Evolutionary conservation across 2,888 invertebrate genomes (phyloP), one percentile per base, ranked within the genome.

Genomic region (Eristalinus sepulchralis): DNA sequence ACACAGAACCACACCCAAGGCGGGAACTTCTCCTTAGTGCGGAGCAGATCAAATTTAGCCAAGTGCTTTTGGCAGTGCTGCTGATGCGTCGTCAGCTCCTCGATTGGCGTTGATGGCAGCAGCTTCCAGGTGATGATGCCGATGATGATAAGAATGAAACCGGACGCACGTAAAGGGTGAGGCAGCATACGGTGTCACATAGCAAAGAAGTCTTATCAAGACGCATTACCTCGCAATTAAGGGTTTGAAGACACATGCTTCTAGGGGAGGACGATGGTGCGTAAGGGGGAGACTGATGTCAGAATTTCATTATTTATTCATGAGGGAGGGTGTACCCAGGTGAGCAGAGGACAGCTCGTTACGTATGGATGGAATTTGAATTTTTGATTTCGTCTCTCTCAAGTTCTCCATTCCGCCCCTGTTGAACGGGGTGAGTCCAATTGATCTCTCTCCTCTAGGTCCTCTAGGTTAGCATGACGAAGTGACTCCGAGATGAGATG

Each of bases 191-290:
- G 62, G 60, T 80, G 64, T 75, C 70, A 70, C 53, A 31, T 75
- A 75, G 70, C 70, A 75, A 84, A 70, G 75, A 24, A 36, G 47
- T 47, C 83, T 79, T 79, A 79, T 79, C 79, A 75, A 80, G 47
- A 47, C 83, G 64, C 83, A 76, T 84, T 76, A 81, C 76, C 76
- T 84, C 62, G 62, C 76, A 81, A 84, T 84, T 81, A 84, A 76
- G 62, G 67, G 3, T 17, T 47, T 1, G 55, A 71, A 66, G 24
- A 71, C 60, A 39, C 34, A 22, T 39, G 39, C 47, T 47, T 53
- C 13, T 22, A 5, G 0, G n/a, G 11, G n/a, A 55, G 3, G 27
- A 1, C 17, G 22, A 39, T 1, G 17, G 24, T 59, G 55, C 36
- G n/a, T 64, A 33, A 47, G 64, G 47, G 59, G 22, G 33, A 47